Conservation (phyloP, 1,140 invertebrate genomes). For the Caenorhabditis remanei region DNA sequence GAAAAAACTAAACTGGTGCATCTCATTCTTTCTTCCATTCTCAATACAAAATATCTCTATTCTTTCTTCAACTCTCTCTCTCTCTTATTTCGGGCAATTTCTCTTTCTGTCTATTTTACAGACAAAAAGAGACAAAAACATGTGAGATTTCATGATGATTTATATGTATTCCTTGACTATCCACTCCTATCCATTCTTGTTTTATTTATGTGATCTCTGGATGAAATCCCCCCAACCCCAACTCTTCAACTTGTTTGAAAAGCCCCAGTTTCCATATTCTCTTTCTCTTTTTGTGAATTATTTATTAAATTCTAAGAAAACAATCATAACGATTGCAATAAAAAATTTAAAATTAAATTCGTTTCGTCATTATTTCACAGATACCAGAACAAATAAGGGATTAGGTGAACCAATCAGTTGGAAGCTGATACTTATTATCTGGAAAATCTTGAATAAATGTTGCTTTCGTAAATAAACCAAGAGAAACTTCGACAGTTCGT, state of each 20-base stretch:
- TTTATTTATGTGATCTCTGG: slow-evolving; percentile 51
- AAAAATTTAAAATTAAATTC: slow-evolving; percentile 3
- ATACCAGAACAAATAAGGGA: not conserved
- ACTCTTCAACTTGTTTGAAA: not conserved
- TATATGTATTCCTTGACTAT: not conserved
- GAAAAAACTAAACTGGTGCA: slow-evolving; percentile 1
- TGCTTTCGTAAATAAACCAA: too few species aligned
- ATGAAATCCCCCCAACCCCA: not conserved
- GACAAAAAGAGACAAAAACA: not conserved
- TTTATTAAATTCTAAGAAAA: not conserved
- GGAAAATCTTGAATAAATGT: too few species aligned
- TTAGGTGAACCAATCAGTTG: too few species aligned
- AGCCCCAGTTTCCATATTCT: not conserved
- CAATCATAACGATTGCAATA: not conserved
- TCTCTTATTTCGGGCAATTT: not conserved
- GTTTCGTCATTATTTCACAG: not conserved
- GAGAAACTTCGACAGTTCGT: too few species aligned
- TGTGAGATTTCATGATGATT: slow-evolving; percentile 30
- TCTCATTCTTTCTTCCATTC: not conserved
- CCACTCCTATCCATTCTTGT: slow-evolving; percentile 32
- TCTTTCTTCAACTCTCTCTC: not conserved
- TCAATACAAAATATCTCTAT: not conserved
- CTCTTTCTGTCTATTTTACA: not conserved
- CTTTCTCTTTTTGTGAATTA: not conserved
- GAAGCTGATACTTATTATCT: too few species aligned